These are phyloP conservation scores for Drosophila bipectinata DNA, from an alignment of 1,140 invertebrate species.

Conservation along the genomic window DNA sequence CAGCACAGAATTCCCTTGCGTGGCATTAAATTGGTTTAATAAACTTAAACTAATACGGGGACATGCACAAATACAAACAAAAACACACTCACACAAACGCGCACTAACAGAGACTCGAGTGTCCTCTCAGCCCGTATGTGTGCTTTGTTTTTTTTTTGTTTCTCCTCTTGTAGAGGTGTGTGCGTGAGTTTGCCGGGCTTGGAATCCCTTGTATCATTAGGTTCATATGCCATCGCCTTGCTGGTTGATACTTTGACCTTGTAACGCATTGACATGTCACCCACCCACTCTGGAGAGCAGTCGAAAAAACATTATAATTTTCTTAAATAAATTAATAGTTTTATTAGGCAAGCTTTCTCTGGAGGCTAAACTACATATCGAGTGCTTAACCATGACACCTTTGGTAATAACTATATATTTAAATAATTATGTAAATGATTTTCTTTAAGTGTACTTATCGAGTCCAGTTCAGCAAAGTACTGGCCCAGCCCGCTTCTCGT, in stretches of 20 bases:
- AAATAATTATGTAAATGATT: not conserved
- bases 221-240: constrained; percentile 69
- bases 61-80: constrained; percentile 36
- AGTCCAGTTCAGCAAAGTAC: constrained; percentile 39
- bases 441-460: not conserved
- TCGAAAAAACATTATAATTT: not conserved
- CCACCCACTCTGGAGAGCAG: not conserved
- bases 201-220: constrained; percentile 61
- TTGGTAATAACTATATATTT: not conserved
- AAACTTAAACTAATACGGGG: constrained; percentile 63
- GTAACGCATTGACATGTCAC: constrained; percentile 53
- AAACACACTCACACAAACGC: not conserved
- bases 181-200: constrained; percentile 22
- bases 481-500: constrained; percentile 11
- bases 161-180: not conserved
- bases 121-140: constrained; percentile 24
- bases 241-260: constrained; percentile 72
- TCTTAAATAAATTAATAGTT: too few species aligned
- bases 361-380: too few species aligned
- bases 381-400: not conserved
- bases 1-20: constrained; percentile 39
- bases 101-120: constrained; percentile 23
- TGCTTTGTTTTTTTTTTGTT: constrained; percentile 10
- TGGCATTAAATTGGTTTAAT: constrained; percentile 74
- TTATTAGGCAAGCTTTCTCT: too few species aligned